These are phyloP conservation scores for Sebastes hubbsi DNA, from an alignment of 2,797 vertebrate species.

Conservation along the genomic window DNA sequence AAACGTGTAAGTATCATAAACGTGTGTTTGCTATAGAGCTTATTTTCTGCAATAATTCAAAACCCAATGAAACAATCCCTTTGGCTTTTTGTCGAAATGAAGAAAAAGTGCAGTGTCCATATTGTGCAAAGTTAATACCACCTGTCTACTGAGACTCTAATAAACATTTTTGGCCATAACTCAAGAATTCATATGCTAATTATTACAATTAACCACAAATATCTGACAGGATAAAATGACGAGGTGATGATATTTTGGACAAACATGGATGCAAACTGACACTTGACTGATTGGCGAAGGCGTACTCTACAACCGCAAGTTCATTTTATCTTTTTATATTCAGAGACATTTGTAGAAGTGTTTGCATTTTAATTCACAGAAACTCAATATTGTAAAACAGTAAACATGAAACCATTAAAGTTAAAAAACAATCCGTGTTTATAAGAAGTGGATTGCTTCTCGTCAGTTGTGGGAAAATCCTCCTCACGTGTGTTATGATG, in stretches of 20 bases:
- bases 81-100: neutral
- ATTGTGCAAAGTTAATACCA: neutral
- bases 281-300: no score
- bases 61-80: no score
- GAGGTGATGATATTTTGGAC: no score
- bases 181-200: no score
- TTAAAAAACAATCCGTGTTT: neutral
- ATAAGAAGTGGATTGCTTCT: neutral
- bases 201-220: no score
- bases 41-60: no score
- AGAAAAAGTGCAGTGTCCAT: neutral
- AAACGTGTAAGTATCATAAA: no score
- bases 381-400: neutral
- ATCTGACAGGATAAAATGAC: no score
- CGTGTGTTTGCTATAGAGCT: no score
- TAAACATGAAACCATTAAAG: neutral
- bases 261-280: no score
- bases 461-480: neutral
- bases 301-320: no score
- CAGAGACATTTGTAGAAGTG: neutral
- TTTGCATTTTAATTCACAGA: neutral
- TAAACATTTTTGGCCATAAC: neutral
- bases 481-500: neutral
- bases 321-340: neutral
- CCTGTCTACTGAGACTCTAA: neutral